phyloP scores from a whole-genome alignment of 2,888 invertebrate species.

The Zaprionus lineosus region DNA sequence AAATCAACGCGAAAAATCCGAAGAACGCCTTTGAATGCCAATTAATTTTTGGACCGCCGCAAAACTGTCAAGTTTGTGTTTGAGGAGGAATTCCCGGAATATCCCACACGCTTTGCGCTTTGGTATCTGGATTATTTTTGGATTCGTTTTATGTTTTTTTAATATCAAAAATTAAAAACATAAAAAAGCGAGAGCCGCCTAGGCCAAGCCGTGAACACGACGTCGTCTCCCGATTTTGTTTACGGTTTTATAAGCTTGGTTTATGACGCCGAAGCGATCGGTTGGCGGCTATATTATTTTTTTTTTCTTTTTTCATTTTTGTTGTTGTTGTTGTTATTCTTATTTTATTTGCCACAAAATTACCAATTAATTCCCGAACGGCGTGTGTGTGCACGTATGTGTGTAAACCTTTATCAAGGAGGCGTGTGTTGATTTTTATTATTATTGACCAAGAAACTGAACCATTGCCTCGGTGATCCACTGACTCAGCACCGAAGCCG shows the following conservation, averaged over 20 bases:
- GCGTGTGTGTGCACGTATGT: slow-evolving; percentile 1
- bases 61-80: slow-evolving; percentile 59
- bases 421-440: slow-evolving; percentile 57
- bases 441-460: slow-evolving; percentile 31
- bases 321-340: too few species aligned
- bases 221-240: slow-evolving; percentile 50
- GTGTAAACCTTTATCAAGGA: slow-evolving; percentile 15
- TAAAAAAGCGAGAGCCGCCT: slow-evolving; percentile 37
- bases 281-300: slow-evolving; percentile 35
- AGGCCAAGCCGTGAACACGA: too few species aligned
- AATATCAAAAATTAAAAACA: slow-evolving; percentile 42
- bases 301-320: not conserved
- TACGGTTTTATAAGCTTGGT: slow-evolving; percentile 68
- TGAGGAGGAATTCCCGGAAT: slow-evolving; percentile 51
- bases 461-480: slow-evolving; percentile 4
- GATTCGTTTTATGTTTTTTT: slow-evolving; percentile 33
- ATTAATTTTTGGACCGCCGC: slow-evolving; percentile 57
- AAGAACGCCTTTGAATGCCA: slow-evolving; percentile 66
- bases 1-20: slow-evolving; percentile 30
- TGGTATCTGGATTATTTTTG: slow-evolving; percentile 35
- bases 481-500: slow-evolving; percentile 34
- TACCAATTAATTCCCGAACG: slow-evolving; percentile 65
- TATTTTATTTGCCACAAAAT: slow-evolving; percentile 54
- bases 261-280: slow-evolving; percentile 70
- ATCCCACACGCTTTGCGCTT: slow-evolving; percentile 23